Evolutionary conservation across 1,140 invertebrate species (phyloP).

Genomic region (Chrysoperla carnea): DNA sequence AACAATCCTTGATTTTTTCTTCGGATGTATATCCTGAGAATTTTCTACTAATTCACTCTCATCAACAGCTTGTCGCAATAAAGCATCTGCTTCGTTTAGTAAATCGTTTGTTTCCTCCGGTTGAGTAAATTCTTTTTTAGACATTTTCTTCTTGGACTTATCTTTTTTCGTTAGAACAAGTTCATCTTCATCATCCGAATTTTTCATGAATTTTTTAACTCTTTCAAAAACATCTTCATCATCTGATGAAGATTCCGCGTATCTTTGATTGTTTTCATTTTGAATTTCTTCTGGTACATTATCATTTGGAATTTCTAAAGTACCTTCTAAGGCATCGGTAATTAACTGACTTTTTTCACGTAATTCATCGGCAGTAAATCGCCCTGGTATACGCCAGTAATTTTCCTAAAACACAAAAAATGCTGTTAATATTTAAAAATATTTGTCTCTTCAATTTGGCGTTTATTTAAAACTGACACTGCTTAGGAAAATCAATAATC

Average conservation of each 20-base stretch:
- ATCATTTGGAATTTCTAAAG: constrained; percentile 13
- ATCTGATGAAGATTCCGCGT: constrained; percentile 11
- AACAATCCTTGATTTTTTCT: no score
- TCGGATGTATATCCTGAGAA: no score
- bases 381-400: constrained; percentile 39
- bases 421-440: no score
- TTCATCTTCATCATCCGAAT: no score
- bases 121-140: no score
- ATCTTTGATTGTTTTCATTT: constrained; percentile 1
- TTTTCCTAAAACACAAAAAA: constrained; percentile 26
- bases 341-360: constrained; percentile 23
- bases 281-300: constrained; percentile 4
- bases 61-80: no score
- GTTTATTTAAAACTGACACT: no score
- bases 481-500: no score
- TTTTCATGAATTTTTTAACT: constrained; percentile 11
- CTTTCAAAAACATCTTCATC: constrained; percentile 15
- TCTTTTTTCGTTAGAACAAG: no score
- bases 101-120: constrained; percentile 6
- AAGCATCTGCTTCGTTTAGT: neutral
- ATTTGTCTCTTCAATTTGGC: no score
- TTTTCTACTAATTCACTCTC: no score
- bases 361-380: constrained; percentile 25
- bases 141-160: no score
- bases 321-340: constrained; percentile 23